Conservation (phyloP, 2,113 vertebrate species). For the Austrofundulus limnaeus region DNA sequence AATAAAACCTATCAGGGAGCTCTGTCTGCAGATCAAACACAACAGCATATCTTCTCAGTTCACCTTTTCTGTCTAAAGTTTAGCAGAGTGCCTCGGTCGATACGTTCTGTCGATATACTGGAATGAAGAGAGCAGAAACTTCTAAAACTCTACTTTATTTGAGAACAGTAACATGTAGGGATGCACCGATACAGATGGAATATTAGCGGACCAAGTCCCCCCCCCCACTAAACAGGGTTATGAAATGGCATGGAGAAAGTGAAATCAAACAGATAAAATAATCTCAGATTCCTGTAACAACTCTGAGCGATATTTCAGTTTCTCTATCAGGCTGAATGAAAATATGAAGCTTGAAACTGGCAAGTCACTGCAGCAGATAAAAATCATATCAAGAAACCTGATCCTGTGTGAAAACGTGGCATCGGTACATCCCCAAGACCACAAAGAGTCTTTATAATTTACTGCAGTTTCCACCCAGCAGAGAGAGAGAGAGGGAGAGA, state of each 20-base stretch:
- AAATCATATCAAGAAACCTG: slow-evolving; percentile 23
- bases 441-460: slow-evolving; percentile 42
- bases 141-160: slow-evolving; percentile 51
- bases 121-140: slow-evolving; percentile 47
- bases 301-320: slow-evolving; percentile 14
- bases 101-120: slow-evolving; percentile 29
- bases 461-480: slow-evolving; percentile 50
- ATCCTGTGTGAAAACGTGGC: slow-evolving; percentile 41
- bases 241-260: slow-evolving; percentile 15
- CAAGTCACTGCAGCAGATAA: slow-evolving; percentile 35
- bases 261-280: no score
- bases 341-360: slow-evolving; percentile 26
- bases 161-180: slow-evolving; percentile 53
- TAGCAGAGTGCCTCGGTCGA: slow-evolving; percentile 37
- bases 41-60: slow-evolving; percentile 25
- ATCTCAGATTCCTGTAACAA: no score
- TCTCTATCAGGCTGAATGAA: slow-evolving; percentile 37
- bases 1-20: slow-evolving; percentile 26
- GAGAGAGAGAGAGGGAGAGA: no score
- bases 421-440: slow-evolving; percentile 61
- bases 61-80: slow-evolving; percentile 41
- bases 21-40: slow-evolving; percentile 34
- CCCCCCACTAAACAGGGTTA: slow-evolving; percentile 31
- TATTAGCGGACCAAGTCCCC: slow-evolving; percentile 25
- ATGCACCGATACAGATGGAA: slow-evolving; percentile 53